Percentiles rank a stretch among this genome's conserved stretches.
phyloP scores from a whole-genome alignment of 2,888 invertebrate species.

The Nebria salina region DNA sequence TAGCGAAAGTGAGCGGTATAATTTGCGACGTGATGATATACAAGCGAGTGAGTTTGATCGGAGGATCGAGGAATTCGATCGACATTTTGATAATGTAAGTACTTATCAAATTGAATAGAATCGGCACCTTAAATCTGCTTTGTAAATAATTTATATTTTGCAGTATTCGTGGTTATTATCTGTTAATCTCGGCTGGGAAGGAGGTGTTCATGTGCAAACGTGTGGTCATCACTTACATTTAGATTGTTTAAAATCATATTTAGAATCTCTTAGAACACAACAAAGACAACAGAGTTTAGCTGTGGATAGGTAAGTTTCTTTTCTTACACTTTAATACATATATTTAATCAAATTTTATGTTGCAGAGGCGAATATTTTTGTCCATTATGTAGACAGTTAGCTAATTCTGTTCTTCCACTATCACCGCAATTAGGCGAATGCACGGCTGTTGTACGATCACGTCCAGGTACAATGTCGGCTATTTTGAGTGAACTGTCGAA shows the following conservation, averaged over 20 bases:
- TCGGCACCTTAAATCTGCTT: no score
- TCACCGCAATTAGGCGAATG: constrained; percentile 77
- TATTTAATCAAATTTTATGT: constrained; percentile 48
- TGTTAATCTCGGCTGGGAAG: constrained; percentile 86
- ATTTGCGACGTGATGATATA: constrained; percentile 69
- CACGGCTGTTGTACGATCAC: constrained; percentile 71
- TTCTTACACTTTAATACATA: constrained; percentile 55
- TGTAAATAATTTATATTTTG: constrained; percentile 49
- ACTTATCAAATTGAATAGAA: not conserved
- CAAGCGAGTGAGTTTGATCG: constrained; percentile 80
- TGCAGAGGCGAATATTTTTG: constrained; percentile 89
- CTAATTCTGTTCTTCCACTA: constrained; percentile 88
- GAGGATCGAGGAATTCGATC: constrained; percentile 78
- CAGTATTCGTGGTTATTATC: constrained; percentile 82
- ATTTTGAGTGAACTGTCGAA: constrained; percentile 65
- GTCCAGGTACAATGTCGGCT: constrained; percentile 64
- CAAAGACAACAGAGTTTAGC: constrained; percentile 79
- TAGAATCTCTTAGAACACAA: constrained; percentile 82
- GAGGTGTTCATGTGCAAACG: constrained; percentile 92
- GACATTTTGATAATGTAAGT: constrained; percentile 78
- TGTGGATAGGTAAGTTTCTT: constrained; percentile 66
- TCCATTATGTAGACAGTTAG: constrained; percentile 92
- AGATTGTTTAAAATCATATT: constrained; percentile 91
- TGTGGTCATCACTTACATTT: constrained; percentile 98
- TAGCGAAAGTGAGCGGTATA: constrained; percentile 71